Evolutionary conservation across 2,113 vertebrate genomes (phyloP).

Genomic region (Cinclus cinclus): DNA sequence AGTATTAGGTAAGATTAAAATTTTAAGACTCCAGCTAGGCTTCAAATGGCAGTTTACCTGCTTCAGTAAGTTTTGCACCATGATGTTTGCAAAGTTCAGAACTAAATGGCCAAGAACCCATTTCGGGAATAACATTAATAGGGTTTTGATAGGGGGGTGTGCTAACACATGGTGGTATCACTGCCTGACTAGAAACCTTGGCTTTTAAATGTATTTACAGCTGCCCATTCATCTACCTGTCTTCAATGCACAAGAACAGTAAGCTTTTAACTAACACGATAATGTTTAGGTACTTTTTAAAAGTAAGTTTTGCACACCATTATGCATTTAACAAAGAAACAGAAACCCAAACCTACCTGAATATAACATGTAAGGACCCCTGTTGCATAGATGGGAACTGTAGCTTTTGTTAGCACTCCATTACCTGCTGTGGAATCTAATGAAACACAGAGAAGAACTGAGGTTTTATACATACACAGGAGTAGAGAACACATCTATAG

Average conservation of each 20-base stretch:
- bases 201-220: not conserved
- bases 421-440: constrained; percentile 89
- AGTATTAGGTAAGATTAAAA: not conserved
- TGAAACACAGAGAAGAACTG: not conserved
- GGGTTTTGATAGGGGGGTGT: not conserved
- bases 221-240: not conserved
- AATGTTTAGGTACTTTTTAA: not conserved
- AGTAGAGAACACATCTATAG: not conserved
- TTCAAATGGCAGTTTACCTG: not conserved
- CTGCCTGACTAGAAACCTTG: not conserved
- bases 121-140: not conserved
- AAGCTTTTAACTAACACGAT: not conserved
- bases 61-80: not conserved
- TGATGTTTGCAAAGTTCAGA: not conserved
- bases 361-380: constrained; percentile 98
- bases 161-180: not conserved
- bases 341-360: constrained; percentile 79
- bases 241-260: not conserved
- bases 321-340: not conserved
- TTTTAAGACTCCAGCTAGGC: not conserved
- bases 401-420: constrained; percentile 96
- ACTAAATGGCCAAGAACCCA: not conserved
- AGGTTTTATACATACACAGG: not conserved
- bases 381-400: constrained; percentile 98
- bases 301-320: not conserved